Evolutionary conservation across 2,888 invertebrate species (phyloP), one percentile per base, ranked within the genome.

Genomic region (Acleris cristana): DNA sequence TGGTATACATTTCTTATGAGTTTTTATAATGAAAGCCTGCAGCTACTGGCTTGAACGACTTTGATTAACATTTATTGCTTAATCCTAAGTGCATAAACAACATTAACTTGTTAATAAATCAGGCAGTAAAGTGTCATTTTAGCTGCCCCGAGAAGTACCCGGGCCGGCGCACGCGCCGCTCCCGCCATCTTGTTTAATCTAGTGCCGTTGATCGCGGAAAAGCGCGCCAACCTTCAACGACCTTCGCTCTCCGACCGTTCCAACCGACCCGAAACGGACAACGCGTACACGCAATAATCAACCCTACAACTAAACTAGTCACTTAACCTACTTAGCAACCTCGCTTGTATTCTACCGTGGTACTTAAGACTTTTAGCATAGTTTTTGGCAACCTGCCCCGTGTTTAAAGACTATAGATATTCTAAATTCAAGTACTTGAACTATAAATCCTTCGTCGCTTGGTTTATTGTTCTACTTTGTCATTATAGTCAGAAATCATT

Each of bases 141-240:
- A 91, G 76, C 72, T 74, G 70, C 77, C 73, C 72, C 73, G 72
- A 77, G 79, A 81, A 82, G 86, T 85, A 82, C 84, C 83, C 80
- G 83, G 82, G 82, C 80, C 83, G 83, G 89, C 88, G 92, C 92
- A 90, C 92, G 91, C 92, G 92, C 90, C 89, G 81, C 86, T 84
- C 86, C 88, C 90, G 90, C 91, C 91, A 90, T 90, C 87, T 91
- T 91, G 90, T 89, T 87, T 89, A 88, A 92, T 92, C 91, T 91
- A 89, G 88, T 87, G 89, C 89, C 88, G 89, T 89, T 89, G 91
- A 91, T 90, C 91, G 91, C 91, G 92, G 91, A 92, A 92, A 91
- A 91, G 90, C 92, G 87, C 87, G 89, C 89, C 92, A 91, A 90
- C 91, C 92, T 92, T 92, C 91, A 92, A 91, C 92, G 92, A 92